phyloP scores from a whole-genome alignment of 2,888 invertebrate genomes.

The Diaperis boleti region DNA sequence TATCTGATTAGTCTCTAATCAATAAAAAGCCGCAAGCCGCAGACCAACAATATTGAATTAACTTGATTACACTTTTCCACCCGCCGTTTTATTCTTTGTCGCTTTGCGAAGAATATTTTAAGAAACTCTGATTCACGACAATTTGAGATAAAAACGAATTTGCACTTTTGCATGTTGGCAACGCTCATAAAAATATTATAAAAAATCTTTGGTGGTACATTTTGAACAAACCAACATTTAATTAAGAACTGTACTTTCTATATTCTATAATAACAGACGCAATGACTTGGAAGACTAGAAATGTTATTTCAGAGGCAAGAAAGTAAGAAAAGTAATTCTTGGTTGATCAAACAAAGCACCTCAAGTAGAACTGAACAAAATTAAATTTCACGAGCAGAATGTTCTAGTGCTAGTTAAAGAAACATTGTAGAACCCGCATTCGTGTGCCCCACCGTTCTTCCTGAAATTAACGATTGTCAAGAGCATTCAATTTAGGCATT shows the following conservation, averaged over 20 bases:
- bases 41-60: conserved; percentile 45
- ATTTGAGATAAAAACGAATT: too few species aligned
- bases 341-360: too few species aligned
- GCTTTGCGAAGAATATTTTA: conserved; percentile 19
- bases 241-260: too few species aligned
- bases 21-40: conserved; percentile 43
- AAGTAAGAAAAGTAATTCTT: too few species aligned
- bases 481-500: conserved; percentile 24
- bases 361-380: too few species aligned
- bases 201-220: too few species aligned
- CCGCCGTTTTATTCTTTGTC: conserved; percentile 39
- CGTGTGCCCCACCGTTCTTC: neutral
- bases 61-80: conserved; percentile 44
- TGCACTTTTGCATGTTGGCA: too few species aligned
- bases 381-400: conserved; percentile 19
- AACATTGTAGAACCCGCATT: conserved; percentile 7
- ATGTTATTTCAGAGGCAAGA: too few species aligned
- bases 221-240: too few species aligned
- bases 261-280: too few species aligned
- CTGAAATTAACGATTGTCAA: conserved; percentile 29
- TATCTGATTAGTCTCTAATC: conserved; percentile 47
- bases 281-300: too few species aligned
- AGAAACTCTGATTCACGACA: conserved; percentile 1
- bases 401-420: conserved; percentile 21
- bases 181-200: too few species aligned